Evolutionary conservation across 2,113 vertebrate genomes (phyloP), one percentile per base, ranked within the genome.

Genomic region (Aegotheles bennettii): DNA sequence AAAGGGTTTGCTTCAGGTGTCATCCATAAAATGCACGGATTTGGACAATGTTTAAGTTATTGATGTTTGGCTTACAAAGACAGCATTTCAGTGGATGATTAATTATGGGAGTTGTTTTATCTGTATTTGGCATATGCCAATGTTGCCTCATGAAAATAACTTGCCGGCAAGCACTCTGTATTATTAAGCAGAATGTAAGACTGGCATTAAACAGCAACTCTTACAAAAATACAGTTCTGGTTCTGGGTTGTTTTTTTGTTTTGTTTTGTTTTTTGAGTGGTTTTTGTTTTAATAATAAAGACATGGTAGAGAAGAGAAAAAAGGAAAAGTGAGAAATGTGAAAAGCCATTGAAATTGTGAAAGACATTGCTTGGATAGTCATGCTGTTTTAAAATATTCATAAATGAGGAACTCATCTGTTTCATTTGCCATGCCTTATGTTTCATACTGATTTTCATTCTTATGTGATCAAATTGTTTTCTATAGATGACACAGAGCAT

Each of bases 351-450:
- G 69, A 87, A 95, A 84, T 67, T 2, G 1, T 76, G 61, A n/a
- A 48, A 93, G n/a, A 48, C 16, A 14, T 90, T 78, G 26, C 36
- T 81, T 86, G 50, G 36, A 59, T 54, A 89, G 28, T 63, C 56
- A 38, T 50, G 25, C 40, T 68, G 19, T 24, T 82, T 79, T 91
- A 81, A 94, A 96, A 95, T 91, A 91, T 82, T 80, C 56, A 69
- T 75, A 53, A 93, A 84, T 61, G 25, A 61, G 9, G 18, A 81
- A 63, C n/a, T 92, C 89, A 45, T 76, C 74, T 76, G 24, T 85
- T 84, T 94, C 38, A 21, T 91, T 94, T 89, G 20, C 48, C 50
- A 31, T 93, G 59, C 77, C 82, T 87, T 89, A 69, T 57, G 35
- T 84, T 90, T 81, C 84, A 71, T 43, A 56, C 29, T 25, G 6